Conservation (phyloP, 2,888 invertebrate species). For the Prenolepis imparis region DNA sequence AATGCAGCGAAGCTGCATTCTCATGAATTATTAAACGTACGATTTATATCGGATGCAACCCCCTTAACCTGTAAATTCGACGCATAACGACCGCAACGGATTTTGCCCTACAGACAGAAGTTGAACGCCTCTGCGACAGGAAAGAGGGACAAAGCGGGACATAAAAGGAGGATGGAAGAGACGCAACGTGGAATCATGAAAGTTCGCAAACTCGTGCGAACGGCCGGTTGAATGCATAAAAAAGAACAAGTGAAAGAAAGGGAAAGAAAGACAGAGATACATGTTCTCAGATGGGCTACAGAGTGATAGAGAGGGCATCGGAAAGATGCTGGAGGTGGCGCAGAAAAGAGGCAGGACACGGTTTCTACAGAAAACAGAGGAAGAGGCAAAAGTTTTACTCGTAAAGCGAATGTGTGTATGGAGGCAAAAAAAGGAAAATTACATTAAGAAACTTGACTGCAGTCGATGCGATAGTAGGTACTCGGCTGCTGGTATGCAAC, state of each 20-base stretch:
- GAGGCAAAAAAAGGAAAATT: slow-evolving; percentile 84
- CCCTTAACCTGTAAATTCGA: slow-evolving; percentile 44
- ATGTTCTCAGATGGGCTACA: slow-evolving; percentile 18
- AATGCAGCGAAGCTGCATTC: neutral
- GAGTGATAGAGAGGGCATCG: slow-evolving; percentile 5
- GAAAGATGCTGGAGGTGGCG: slow-evolving; percentile 12
- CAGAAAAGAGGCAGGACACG: slow-evolving; percentile 49
- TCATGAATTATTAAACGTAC: slow-evolving; percentile 52
- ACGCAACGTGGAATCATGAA: slow-evolving; percentile 69
- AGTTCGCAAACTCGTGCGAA: slow-evolving; percentile 74
- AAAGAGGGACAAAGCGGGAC: neutral
- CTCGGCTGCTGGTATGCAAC: slow-evolving; percentile 68
- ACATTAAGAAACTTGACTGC: slow-evolving; percentile 84
- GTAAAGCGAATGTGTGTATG: slow-evolving; percentile 80
- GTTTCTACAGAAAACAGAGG: slow-evolving; percentile 65
- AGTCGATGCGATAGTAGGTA: slow-evolving; percentile 67
- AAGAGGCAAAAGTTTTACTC: slow-evolving; percentile 83
- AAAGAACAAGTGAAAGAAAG: slow-evolving; percentile 49
- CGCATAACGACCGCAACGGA: slow-evolving; percentile 61
- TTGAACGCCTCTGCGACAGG: slow-evolving; percentile 6
- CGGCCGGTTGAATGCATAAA: slow-evolving; percentile 60
- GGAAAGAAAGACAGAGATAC: slow-evolving; percentile 35
- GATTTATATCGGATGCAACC: slow-evolving; percentile 35
- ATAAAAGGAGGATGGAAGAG: slow-evolving; percentile 45
- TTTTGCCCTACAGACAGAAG: slow-evolving; percentile 48